Percentiles rank a stretch among this genome's conserved stretches.
Conservation (phyloP, 2,113 vertebrate genomes). For the Gymnogyps californianus region DNA sequence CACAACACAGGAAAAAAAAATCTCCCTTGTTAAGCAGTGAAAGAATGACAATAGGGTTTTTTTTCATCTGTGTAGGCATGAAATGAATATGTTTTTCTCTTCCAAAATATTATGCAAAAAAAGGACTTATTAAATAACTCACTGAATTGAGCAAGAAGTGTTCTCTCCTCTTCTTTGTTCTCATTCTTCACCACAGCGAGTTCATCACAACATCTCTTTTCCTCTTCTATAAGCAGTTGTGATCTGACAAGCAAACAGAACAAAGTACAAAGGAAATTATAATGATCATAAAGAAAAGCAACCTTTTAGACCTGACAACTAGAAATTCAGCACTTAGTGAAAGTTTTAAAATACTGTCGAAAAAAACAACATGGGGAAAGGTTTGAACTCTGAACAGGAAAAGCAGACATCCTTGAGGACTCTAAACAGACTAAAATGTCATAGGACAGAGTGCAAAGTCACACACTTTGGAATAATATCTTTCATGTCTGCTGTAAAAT, state of each 20-base stretch:
- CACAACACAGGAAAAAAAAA: neutral
- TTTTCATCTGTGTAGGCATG: neutral
- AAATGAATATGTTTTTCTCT: neutral
- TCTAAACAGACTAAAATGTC: neutral
- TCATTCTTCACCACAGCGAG: neutral
- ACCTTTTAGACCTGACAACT: neutral
- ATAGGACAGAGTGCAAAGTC: neutral
- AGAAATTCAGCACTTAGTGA: neutral
- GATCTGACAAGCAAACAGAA: neutral
- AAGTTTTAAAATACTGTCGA: neutral
- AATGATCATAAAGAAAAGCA: neutral
- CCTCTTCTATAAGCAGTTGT: neutral
- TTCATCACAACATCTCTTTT: neutral
- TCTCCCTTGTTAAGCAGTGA: neutral
- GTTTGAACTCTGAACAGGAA: neutral
- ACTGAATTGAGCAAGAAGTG: neutral
- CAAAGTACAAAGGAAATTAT: neutral
- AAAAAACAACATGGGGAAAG: neutral
- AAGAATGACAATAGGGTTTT: neutral
- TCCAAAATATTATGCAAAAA: neutral
- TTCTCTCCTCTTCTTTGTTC: neutral
- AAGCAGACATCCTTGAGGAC: neutral
- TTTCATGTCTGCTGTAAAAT: neutral
- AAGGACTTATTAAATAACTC: neutral
- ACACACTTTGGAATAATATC: neutral